Base-by-base conservation (phyloP, 2,888 invertebrate genomes). In the Nemapogon koenigi region DNA sequence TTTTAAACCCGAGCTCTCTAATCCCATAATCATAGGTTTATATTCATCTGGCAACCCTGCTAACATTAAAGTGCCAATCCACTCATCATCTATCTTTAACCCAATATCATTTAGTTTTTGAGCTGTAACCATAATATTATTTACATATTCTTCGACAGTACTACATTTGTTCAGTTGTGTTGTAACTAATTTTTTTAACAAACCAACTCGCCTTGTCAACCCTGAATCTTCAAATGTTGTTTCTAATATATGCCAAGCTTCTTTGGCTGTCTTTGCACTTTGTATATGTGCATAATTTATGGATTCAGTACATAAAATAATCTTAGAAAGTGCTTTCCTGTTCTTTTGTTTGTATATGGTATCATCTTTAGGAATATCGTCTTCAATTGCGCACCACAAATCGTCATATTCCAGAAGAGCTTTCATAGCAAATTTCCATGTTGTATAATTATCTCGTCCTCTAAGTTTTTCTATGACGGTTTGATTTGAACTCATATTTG, bases 31-130 rank as follows among this genome's bases (percentile, higher is more conserved):
- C 51, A 58, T 53, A 3, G 55, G 54, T 15, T 42, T 40, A 36
- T 49, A 53, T 14, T 46, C 39, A 14, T 53, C 50, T 13, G 52
- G 47, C 10, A 56, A 32, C 16, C 52, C 51, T 10, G 52, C 49
- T n/a, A 58, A 39, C 27, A 58, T 40, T 3, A 59, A 39, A 2
- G 52, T 47, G 4, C 50, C 54, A 3, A 59, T 38, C 51, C 53
- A 57, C 18, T 49, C 43, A n/a, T 28, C 28, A n/a, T 4, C 11
- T n/a, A 28, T 11, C 11, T 4, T 28, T 4, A 28, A 28, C 11
- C 11, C 28, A 4, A n/a, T 28, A 4, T 11, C 7, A 11, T 28
- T 28, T 11, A 28, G 11, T 11, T 11, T 4, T n/a, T 28, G 28
- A 11, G 28, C 28, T 28, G 28, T 28, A 4, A 4, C 11, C 4